Percentiles rank a stretch among this genome's conserved stretches.
Conservation (phyloP, 1,140 invertebrate species). For the Sycophila sp. region DNA sequence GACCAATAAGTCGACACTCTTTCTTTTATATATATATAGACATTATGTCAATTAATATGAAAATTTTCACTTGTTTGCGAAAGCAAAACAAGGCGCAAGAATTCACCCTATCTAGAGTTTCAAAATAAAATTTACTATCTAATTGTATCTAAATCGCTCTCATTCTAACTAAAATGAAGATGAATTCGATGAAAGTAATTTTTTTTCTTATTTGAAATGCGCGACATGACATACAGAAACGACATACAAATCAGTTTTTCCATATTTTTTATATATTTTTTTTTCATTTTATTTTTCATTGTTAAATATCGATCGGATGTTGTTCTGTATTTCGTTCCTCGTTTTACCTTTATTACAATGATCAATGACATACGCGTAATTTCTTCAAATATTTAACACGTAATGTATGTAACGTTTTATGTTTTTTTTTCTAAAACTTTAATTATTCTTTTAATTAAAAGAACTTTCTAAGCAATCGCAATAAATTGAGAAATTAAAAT, state of each 20-base stretch:
- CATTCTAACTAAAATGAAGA: conserved; percentile 56
- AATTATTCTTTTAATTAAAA: conserved; percentile 36
- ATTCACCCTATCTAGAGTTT: conserved; percentile 62
- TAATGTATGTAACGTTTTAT: conserved; percentile 6
- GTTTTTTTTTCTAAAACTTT: conserved; percentile 22
- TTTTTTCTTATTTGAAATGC: conserved; percentile 32
- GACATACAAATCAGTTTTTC: conserved; percentile 23
- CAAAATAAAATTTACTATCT: conserved; percentile 65
- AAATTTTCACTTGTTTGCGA: conserved; percentile 59
- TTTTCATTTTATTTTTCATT: conserved; percentile 14
- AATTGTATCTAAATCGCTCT: conserved; percentile 57
- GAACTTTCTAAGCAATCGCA: conserved; percentile 16
- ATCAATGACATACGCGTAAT: conserved; percentile 21
- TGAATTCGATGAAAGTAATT: conserved; percentile 43
- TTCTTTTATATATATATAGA: conserved; percentile 54
- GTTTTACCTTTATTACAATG: neutral
- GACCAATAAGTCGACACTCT: conserved; percentile 20
- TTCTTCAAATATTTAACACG: conserved; percentile 19
- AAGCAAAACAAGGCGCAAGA: conserved; percentile 60
- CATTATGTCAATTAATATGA: conserved; percentile 50
- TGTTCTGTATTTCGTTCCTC: conserved; percentile 24
- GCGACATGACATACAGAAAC: conserved; percentile 28
- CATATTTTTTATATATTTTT: neutral
- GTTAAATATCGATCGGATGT: conserved; percentile 25
- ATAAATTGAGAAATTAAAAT: conserved; percentile 27